phyloP scores from a whole-genome alignment of 2,797 vertebrate species.

The Mus caroli region DNA sequence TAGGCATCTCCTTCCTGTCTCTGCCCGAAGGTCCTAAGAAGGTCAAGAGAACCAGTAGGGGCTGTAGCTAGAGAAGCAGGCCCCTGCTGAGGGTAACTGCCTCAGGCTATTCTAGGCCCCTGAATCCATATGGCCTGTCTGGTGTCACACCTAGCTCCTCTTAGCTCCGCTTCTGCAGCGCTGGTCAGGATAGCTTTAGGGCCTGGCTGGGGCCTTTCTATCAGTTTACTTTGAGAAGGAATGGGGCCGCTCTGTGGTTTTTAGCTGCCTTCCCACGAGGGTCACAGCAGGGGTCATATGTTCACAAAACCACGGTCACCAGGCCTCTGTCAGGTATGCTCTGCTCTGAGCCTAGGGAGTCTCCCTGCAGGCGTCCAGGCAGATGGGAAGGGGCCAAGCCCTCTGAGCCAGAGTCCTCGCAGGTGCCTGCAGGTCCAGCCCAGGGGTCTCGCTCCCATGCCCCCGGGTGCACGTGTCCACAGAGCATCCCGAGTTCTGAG shows the following conservation, averaged over 20 bases:
- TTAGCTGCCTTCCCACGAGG: neutral
- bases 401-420: neutral
- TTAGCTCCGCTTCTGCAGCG: fast-evolving
- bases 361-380: neutral
- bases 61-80: neutral
- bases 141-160: fast-evolving
- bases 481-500: neutral
- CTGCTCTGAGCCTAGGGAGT: neutral
- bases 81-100: neutral
- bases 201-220: too few relatives aligned
- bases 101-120: neutral
- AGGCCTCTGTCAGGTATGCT: neutral
- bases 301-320: neutral
- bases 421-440: neutral
- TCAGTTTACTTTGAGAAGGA: neutral
- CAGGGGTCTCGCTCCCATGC: neutral
- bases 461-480: fast-evolving
- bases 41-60: neutral
- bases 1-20: neutral
- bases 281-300: neutral
- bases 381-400: neutral
- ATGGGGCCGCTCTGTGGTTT: too few relatives aligned
- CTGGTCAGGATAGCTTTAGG: neutral
- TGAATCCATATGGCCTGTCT: fast-evolving
- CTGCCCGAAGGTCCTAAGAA: neutral